Conservation (phyloP, 1,140 invertebrate genomes). For the Choristoneura fumiferana region DNA sequence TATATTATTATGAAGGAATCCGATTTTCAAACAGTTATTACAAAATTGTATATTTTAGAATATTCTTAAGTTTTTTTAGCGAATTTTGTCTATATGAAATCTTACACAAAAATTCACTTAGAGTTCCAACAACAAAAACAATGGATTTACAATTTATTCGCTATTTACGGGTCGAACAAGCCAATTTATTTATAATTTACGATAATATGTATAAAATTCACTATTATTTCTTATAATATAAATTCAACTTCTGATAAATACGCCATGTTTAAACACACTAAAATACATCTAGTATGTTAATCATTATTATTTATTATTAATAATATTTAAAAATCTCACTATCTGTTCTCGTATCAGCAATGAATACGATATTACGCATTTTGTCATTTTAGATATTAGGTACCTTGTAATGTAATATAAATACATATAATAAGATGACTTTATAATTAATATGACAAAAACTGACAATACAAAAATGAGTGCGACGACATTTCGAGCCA, state of each 20-base stretch:
- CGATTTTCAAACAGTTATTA: background rate
- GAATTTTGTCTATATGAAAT: background rate
- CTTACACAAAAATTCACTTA: background rate
- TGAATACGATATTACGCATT: slow-evolving; percentile 15
- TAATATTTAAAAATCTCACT: slow-evolving; percentile 52
- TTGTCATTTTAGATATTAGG: slow-evolving; percentile 16
- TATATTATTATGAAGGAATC: background rate
- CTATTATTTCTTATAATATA: slow-evolving; percentile 45
- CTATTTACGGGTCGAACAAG: slow-evolving; percentile 9
- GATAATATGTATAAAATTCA: slow-evolving; percentile 31
- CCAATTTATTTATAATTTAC: slow-evolving; percentile 3
- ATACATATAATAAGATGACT: too few species aligned
- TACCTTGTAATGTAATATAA: background rate
- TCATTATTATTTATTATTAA: slow-evolving; percentile 31
- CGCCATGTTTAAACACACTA: slow-evolving; percentile 33
- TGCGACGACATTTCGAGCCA: too few species aligned
- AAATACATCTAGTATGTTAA: slow-evolving; percentile 33
- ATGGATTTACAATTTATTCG: background rate
- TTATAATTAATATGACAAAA: too few species aligned
- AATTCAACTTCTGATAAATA: slow-evolving; percentile 49
- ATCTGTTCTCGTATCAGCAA: slow-evolving; percentile 36
- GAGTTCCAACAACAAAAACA: background rate
- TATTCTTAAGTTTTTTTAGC: background rate
- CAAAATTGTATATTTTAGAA: background rate
- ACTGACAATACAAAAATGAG: too few species aligned